Percentiles rank a stretch among this genome's conserved stretches.
These are phyloP conservation scores for Thunnus maccoyii DNA, from an alignment of 2,113 vertebrate species.

Conservation along the genomic window DNA sequence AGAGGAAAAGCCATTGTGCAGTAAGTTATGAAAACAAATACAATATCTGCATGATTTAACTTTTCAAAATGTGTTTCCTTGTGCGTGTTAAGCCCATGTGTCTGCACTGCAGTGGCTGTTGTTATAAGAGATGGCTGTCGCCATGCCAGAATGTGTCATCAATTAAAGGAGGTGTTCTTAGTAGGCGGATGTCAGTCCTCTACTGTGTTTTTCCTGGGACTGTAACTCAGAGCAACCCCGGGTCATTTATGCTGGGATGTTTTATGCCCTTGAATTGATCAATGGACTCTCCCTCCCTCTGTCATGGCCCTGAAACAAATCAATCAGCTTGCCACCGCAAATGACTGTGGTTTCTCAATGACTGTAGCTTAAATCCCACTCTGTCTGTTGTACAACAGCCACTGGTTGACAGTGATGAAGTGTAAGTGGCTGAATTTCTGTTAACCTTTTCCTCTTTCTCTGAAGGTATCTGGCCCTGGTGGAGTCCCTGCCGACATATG, in stretches of 20 bases:
- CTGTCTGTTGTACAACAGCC: slow-evolving; percentile 49
- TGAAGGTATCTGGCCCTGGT: slow-evolving; percentile 96
- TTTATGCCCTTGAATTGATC: slow-evolving; percentile 80
- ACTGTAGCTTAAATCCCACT: slow-evolving; percentile 60
- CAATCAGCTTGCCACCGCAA: slow-evolving; percentile 63
- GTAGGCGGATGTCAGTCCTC: slow-evolving; percentile 36
- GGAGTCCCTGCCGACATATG: slow-evolving; percentile 95
- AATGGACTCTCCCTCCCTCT: slow-evolving; percentile 59
- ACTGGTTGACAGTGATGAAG: slow-evolving; percentile 63
- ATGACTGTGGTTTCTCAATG: slow-evolving; percentile 63
- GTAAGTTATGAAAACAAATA: slow-evolving; percentile 86
- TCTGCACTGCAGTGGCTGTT: slow-evolving; percentile 35
- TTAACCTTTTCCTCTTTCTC: slow-evolving; percentile 65
- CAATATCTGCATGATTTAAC: background rate
- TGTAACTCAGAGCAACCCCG: slow-evolving; percentile 46
- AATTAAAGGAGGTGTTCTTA: slow-evolving; percentile 64
- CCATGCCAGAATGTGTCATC: slow-evolving; percentile 66
- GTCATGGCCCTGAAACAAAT: slow-evolving; percentile 70
- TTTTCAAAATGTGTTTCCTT: background rate
- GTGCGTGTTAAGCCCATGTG: background rate
- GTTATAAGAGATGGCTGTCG: slow-evolving; percentile 52
- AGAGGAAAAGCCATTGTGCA: slow-evolving; percentile 96
- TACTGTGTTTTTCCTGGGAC: slow-evolving; percentile 50
- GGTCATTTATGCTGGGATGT: slow-evolving; percentile 57
- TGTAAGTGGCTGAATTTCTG: slow-evolving; percentile 40